Evolutionary conservation across 2,797 vertebrate genomes (phyloP), one percentile per base, ranked within the genome.

Genomic region (Urocyon cinereoargenteus): DNA sequence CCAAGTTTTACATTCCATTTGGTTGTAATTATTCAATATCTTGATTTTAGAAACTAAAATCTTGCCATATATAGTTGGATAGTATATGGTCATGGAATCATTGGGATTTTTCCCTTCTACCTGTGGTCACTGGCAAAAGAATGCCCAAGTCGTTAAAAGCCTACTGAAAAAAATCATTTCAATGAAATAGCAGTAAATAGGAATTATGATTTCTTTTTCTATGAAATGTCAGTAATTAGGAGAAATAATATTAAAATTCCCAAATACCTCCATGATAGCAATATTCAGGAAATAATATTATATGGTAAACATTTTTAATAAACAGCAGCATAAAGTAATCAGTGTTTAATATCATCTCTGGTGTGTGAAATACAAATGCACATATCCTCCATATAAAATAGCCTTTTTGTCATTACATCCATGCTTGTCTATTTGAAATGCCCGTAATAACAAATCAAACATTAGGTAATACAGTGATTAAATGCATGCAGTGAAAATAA

Each of bases 341-440:
- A 98, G 98, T 99, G 98, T 99, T 99, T 99, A 99, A 99, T 99
- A 98, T 98, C 96, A 98, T 97, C 98, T 98, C 98, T 98, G 98
- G 98, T 98, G 98, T 49, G 98, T 98, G 98, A 98, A 98, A 98
- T 99, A 99, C 98, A 99, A 98, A 99, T 75, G 98, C 97, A 98
- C 96, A 45, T 97, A 96, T 96, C 96, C 98, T 98, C 73, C 92
- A 97, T 97, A 98, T 98, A 98, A 99, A 98, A 98, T 97, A 98
- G 98, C 93, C 96, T 98, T 98, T 98, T 97, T 97, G 87, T 92
- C 86, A 77, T 98, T 98, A 99, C 98, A 95, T 97, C 81, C 98
- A 99, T 98, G 98, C 97, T 98, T 81, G 97, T 97, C 98, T 98
- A 98, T 98, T 97, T 98, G 98, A 98, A 99, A 99, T 98, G 98